These are phyloP conservation scores for Fragariocoptes setiger DNA, from an alignment of 1,140 invertebrate genomes.

Conservation along the genomic window DNA sequence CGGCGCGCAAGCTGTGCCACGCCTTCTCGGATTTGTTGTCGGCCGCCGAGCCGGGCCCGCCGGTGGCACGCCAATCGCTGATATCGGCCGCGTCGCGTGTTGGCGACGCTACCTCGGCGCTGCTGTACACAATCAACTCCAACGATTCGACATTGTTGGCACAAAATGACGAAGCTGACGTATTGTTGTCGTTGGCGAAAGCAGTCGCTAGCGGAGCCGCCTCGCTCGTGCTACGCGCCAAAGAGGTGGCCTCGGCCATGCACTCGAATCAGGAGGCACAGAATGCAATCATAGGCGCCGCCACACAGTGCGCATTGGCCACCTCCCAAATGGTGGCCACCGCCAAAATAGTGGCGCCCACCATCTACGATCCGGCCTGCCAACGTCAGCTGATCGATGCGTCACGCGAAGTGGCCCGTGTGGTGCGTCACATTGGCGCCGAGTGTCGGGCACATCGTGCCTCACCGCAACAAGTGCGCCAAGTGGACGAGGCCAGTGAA, in stretches of 20 bases:
- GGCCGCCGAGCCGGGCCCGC: constrained; percentile 66
- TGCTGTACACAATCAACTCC: constrained; percentile 45
- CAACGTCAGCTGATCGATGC: constrained; percentile 73
- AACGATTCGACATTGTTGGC: constrained; percentile 40
- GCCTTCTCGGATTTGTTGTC: constrained; percentile 79
- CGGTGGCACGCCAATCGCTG: constrained; percentile 65
- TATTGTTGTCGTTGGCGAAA: constrained; percentile 59
- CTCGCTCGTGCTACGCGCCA: constrained; percentile 66
- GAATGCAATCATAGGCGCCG: constrained; percentile 67
- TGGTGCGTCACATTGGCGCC: constrained; percentile 59
- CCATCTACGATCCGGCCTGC: constrained; percentile 56
- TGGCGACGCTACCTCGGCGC: constrained; percentile 71
- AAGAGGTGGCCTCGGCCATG: constrained; percentile 62
- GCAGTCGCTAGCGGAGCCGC: constrained; percentile 88
- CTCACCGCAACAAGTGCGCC: constrained; percentile 26
- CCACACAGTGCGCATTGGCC: constrained; percentile 77
- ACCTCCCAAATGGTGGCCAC: constrained; percentile 91
- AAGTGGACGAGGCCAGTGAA: constrained; percentile 46
- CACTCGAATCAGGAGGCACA: constrained; percentile 23
- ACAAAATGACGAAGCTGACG: constrained; percentile 34
- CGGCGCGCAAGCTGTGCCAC: constrained; percentile 55
- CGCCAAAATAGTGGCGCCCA: constrained; percentile 45
- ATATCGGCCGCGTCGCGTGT: constrained; percentile 73
- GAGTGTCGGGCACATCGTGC: constrained; percentile 25
- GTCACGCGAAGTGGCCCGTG: constrained; percentile 58